Percentiles rank a stretch among this genome's conserved stretches.
These are phyloP conservation scores for Manacus vitellinus DNA, from an alignment of 2,113 vertebrate species.

Conservation along the genomic window DNA sequence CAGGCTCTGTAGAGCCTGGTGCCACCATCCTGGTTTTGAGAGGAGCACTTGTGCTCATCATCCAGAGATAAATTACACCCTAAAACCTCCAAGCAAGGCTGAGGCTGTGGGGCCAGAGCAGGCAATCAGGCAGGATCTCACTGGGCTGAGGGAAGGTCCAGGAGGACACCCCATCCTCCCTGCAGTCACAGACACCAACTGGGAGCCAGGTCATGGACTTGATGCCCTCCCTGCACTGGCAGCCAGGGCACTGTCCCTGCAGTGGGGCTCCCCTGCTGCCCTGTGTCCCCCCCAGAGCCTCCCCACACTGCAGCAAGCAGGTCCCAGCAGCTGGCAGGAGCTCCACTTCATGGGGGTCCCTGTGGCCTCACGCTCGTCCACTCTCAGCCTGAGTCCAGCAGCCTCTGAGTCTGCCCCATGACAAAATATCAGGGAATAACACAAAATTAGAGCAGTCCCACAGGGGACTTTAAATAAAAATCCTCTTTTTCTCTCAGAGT, in stretches of 20 bases:
- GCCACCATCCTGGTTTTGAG: too few species aligned
- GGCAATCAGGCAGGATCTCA: too few species aligned
- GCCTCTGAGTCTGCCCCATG: neutral
- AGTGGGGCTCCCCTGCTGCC: neutral
- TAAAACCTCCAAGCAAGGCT: too few species aligned
- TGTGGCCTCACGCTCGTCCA: accelerated
- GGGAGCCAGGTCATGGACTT: neutral
- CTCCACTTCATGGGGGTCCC: neutral
- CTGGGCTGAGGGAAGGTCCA: neutral
- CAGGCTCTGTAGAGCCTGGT: neutral
- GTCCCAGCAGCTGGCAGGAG: neutral
- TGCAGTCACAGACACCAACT: neutral
- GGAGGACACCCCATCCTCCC: neutral
- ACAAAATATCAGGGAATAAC: neutral
- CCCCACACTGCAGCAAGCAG: accelerated
- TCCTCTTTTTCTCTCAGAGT: neutral
- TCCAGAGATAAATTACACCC: neutral
- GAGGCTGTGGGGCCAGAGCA: too few species aligned
- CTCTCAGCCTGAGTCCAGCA: accelerated
- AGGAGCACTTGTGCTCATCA: accelerated
- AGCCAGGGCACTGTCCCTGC: neutral
- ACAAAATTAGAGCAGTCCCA: neutral
- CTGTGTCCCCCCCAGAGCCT: accelerated
- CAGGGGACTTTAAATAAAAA: neutral
- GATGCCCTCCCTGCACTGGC: neutral